Conservation (phyloP, 2,888 invertebrate genomes). For the Campopleginae sp. region DNA sequence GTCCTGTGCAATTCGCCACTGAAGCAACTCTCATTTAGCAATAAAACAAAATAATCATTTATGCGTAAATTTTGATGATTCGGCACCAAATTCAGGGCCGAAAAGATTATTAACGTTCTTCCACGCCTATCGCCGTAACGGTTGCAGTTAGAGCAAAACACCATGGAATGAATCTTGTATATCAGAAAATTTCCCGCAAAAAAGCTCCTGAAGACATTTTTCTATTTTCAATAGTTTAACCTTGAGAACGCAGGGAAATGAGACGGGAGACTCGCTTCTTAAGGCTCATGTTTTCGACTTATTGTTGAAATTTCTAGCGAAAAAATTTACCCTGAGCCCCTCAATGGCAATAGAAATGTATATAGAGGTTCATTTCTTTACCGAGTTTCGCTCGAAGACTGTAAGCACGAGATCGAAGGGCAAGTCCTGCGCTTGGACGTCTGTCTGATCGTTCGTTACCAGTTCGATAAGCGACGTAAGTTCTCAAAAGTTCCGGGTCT, state of each 20-base stretch:
- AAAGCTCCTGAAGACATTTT: background rate
- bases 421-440: constrained; percentile 64
- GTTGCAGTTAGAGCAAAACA: background rate
- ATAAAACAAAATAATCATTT: background rate
- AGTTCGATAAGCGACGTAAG: constrained; percentile 73
- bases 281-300: background rate
- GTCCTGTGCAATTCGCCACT: too few relatives aligned
- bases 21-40: too few relatives aligned
- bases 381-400: constrained; percentile 79
- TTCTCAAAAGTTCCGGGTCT: constrained; percentile 78
- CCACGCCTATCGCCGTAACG: background rate
- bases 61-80: background rate
- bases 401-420: constrained; percentile 76
- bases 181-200: background rate
- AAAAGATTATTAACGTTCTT: background rate
- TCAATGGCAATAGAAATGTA: background rate
- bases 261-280: background rate
- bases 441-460: background rate
- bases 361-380: constrained; percentile 61
- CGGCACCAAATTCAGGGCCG: background rate
- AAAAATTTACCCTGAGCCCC: background rate
- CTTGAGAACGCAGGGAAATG: background rate
- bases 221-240: background rate
- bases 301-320: background rate
- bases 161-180: background rate